phyloP scores from a whole-genome alignment of 2,797 vertebrate genomes.

The Adelosebastes latens region DNA sequence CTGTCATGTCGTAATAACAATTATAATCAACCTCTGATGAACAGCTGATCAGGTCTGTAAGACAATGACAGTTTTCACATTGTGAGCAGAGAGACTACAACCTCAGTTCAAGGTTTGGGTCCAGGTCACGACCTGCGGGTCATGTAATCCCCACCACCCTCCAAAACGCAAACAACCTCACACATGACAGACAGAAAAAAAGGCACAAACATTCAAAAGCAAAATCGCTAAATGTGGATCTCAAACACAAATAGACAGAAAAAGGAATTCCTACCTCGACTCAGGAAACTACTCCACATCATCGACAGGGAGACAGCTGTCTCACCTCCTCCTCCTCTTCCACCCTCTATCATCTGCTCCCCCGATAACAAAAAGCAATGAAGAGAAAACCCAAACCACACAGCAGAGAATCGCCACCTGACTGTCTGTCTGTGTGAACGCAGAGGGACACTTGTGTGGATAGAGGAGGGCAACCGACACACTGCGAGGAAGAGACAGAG shows the following conservation, averaged over 20 bases:
- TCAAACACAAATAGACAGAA: constrained; percentile 12
- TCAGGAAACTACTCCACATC: constrained; percentile 71
- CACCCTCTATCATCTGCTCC: constrained; percentile 55
- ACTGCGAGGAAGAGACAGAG: constrained; percentile 34
- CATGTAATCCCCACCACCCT: not conserved
- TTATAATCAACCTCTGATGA: not conserved
- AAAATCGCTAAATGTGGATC: not conserved
- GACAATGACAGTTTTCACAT: not conserved
- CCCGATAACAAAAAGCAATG: constrained; percentile 17
- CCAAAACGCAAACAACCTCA: not conserved
- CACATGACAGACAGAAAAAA: not conserved
- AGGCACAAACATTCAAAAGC: not conserved
- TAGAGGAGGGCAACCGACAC: constrained; percentile 12
- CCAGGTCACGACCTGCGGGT: constrained; percentile 26
- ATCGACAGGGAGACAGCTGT: constrained; percentile 41
- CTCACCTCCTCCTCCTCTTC: constrained; percentile 49
- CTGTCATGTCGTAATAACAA: not conserved
- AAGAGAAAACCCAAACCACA: constrained; percentile 41
- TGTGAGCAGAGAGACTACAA: not conserved
- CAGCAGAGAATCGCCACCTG: constrained; percentile 37
- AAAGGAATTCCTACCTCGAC: constrained; percentile 66
- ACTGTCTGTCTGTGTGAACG: constrained; percentile 24
- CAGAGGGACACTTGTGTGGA: constrained; percentile 38
- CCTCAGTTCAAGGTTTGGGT: constrained; percentile 9
- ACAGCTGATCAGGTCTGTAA: not conserved